Evolutionary conservation across 2,797 vertebrate genomes (phyloP).

Genomic region (Decapterus maruadsi): DNA sequence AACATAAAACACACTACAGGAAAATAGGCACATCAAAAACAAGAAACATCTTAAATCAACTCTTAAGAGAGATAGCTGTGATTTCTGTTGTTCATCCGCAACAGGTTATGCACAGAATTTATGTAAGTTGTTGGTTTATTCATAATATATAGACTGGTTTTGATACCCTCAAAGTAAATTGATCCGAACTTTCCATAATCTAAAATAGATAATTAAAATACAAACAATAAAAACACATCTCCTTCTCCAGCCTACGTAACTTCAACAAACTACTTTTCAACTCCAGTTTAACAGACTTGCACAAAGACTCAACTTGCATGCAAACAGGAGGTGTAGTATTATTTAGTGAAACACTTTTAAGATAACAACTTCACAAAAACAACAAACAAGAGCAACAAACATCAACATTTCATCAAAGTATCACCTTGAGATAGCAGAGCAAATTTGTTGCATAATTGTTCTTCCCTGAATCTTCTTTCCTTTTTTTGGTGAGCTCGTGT

Average conservation of each 20-base stretch:
- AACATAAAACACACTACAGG: slow-evolving; percentile 21
- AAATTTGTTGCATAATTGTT: slow-evolving; percentile 27
- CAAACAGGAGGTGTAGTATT: slow-evolving; percentile 42
- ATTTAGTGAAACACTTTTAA: slow-evolving; percentile 41
- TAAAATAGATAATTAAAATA: slow-evolving; percentile 7
- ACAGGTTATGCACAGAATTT: background rate
- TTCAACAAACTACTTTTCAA: slow-evolving; percentile 1
- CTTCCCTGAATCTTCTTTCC: slow-evolving; percentile 34
- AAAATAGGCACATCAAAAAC: slow-evolving; percentile 6
- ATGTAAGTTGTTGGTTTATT: background rate
- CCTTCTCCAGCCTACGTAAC: background rate
- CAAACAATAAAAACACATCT: background rate
- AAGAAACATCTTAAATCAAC: background rate
- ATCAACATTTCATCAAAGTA: slow-evolving; percentile 71
- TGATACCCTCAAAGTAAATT: background rate
- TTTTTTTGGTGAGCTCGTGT: slow-evolving; percentile 6
- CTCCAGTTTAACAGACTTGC: slow-evolving; percentile 28
- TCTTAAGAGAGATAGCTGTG: background rate
- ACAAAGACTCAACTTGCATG: slow-evolving; percentile 59
- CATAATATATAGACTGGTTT: slow-evolving; percentile 17
- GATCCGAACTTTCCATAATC: background rate
- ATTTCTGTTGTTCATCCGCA: slow-evolving; percentile 9
- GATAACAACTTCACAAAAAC: slow-evolving; percentile 49
- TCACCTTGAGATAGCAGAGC: slow-evolving; percentile 46
- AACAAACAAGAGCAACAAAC: slow-evolving; percentile 9